Evolutionary conservation across 2,797 vertebrate species (phyloP), one percentile per base, ranked within the genome.

Genomic region (Pseudochaenichthys georgianus): DNA sequence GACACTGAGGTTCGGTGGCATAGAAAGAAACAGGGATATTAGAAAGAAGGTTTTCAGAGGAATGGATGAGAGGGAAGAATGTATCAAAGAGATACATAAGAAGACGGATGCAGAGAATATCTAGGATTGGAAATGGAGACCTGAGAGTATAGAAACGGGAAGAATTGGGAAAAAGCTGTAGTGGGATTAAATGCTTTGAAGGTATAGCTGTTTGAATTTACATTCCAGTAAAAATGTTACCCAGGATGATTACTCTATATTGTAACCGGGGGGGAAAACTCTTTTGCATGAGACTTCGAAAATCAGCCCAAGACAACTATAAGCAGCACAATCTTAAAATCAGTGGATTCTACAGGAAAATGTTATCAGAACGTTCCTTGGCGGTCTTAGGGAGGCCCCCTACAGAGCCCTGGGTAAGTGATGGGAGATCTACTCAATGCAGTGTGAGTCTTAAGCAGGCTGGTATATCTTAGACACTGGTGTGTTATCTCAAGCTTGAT

Each of bases 401-500:
- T 81, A 78, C 70, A 38, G 78, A 81, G 76, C 74, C 54, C 48
- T 28, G 41, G 70, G 81, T 84, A 80, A 80, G 81, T 59, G 81
- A 88, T 70, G 80, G 75, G 74, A 69, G 73, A 76, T 77, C 63
- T 75, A 78, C 75, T 86, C 23, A 55, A 75, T 82, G 71, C 74
- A 59, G 77, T 76, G 80, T 51, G 67, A 87, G 80, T 80, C 83
- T 81, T 66, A 85, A 74, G 82, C 78, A 77, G 80, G 82, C 84
- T 73, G 73, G 41, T 81, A 72, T 50, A 74, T 87, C 77, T 78
- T 52, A 73, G 75, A 84, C 81, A 83, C 74, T 59, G 70, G 59
- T 47, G 73, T 84, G 86, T 92, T 92, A 93, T 93, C 93, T 88
- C 63, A 59, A 58, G 78, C 76, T 72, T 69, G 69, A 81, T 85